A percentile compares a stretch with the other conserved stretches of the same genome.
Evolutionary conservation across 1,140 invertebrate species (phyloP).

Genomic region (Coptotermes formosanus): DNA sequence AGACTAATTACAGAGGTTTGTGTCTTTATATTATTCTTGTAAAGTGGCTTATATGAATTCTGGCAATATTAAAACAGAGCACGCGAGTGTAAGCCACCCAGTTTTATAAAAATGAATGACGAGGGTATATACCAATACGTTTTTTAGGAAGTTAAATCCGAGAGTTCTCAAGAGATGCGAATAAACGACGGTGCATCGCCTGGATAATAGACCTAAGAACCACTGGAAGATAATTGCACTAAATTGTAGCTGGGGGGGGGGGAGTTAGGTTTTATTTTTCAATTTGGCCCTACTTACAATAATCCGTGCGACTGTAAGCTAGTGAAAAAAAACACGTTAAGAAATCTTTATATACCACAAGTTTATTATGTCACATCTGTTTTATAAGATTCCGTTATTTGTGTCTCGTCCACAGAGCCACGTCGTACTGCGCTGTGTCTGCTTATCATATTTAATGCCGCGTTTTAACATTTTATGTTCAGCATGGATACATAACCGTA

Average conservation of each 20-base stretch:
- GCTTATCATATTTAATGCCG: neutral
- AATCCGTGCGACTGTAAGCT: neutral
- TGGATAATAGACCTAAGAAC: neutral
- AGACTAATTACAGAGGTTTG: no score
- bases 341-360: neutral
- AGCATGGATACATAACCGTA: neutral
- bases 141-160: neutral
- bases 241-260: neutral
- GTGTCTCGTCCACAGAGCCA: neutral
- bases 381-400: neutral
- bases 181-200: neutral
- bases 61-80: no score
- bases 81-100: no score
- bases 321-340: neutral
- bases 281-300: neutral
- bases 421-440: neutral
- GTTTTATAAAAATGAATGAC: neutral
- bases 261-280: neutral
- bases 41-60: no score
- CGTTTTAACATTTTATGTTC: neutral
- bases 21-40: no score
- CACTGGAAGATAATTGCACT: neutral
- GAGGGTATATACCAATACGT: conserved; percentile 1
- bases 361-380: neutral
- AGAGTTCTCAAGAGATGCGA: neutral